phyloP scores from a whole-genome alignment of 2,797 vertebrate species.

The Phoxinus dragarum region DNA sequence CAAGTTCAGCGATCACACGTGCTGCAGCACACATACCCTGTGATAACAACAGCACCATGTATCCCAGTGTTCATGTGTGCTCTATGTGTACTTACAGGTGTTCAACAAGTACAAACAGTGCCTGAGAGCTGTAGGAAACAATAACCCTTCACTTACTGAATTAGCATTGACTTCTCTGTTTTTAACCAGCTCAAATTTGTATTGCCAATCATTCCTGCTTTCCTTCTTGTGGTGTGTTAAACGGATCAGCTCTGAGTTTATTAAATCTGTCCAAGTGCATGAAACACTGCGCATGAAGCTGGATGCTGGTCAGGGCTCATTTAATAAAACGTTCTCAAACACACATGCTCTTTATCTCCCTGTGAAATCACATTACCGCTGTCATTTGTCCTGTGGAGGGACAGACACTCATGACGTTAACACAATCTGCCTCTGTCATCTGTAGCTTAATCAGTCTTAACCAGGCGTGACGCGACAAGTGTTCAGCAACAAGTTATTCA shows the following conservation, averaged over 20 bases:
- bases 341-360: constrained; percentile 52
- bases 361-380: constrained; percentile 60
- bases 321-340: constrained; percentile 65
- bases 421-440: constrained; percentile 25
- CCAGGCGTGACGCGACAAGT: not conserved
- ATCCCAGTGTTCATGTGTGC: constrained; percentile 19
- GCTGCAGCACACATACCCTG: constrained; percentile 14
- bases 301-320: constrained; percentile 57
- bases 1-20: constrained; percentile 17
- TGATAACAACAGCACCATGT: constrained; percentile 25
- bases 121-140: constrained; percentile 68
- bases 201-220: constrained; percentile 64
- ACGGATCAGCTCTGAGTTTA: constrained; percentile 69
- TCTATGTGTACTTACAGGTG: constrained; percentile 40
- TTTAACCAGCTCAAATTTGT: constrained; percentile 63
- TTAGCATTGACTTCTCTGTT: constrained; percentile 72
- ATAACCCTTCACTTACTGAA: constrained; percentile 65
- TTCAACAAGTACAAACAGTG: constrained; percentile 35
- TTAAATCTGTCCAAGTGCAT: constrained; percentile 70
- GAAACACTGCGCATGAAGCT: constrained; percentile 56
- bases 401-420: constrained; percentile 31
- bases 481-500: not conserved
- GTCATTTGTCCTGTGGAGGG: constrained; percentile 44
- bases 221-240: constrained; percentile 66
- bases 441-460: constrained; percentile 23